Conservation (phyloP, 2,113 vertebrate species). For the Genyomyrus donnyi region DNA sequence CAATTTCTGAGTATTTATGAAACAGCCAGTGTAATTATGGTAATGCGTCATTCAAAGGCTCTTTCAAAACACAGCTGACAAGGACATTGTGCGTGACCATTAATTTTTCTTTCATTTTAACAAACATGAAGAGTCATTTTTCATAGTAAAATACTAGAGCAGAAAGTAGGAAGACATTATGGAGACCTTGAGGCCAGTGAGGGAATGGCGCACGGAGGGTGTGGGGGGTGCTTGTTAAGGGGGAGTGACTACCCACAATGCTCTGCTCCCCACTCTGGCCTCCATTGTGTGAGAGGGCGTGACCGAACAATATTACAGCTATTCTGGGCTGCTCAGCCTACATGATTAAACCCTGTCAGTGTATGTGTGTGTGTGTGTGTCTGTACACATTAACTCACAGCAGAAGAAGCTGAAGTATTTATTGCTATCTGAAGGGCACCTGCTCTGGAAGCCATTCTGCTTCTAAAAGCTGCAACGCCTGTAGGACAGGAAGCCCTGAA, state of each 20-base stretch:
- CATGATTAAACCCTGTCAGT: conserved; percentile 1
- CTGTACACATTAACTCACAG: background rate
- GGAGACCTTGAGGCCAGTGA: conserved; percentile 8
- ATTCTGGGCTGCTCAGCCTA: background rate
- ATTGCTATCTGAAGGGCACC: background rate
- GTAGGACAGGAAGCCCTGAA: background rate
- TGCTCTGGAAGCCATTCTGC: background rate
- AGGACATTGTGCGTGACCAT: conserved; percentile 12
- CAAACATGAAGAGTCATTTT: conserved; percentile 1
- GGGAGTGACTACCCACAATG: background rate
- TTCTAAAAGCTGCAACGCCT: background rate
- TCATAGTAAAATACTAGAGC: background rate
- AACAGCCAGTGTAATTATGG: conserved; percentile 27
- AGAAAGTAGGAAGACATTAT: background rate
- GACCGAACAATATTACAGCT: background rate
- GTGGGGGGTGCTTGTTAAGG: background rate
- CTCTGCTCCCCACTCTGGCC: background rate
- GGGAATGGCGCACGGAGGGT: background rate
- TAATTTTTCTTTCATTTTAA: background rate
- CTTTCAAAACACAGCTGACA: conserved; percentile 15
- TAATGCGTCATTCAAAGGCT: conserved; percentile 31
- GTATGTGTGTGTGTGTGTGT: background rate
- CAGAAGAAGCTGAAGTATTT: background rate
- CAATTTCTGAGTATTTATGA: conserved; percentile 29
- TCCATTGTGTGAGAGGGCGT: background rate